A percentile compares a stretch with the other conserved stretches of the same genome.
phyloP scores from a whole-genome alignment of 2,113 vertebrate species.

The Hyperopisus bebe region DNA sequence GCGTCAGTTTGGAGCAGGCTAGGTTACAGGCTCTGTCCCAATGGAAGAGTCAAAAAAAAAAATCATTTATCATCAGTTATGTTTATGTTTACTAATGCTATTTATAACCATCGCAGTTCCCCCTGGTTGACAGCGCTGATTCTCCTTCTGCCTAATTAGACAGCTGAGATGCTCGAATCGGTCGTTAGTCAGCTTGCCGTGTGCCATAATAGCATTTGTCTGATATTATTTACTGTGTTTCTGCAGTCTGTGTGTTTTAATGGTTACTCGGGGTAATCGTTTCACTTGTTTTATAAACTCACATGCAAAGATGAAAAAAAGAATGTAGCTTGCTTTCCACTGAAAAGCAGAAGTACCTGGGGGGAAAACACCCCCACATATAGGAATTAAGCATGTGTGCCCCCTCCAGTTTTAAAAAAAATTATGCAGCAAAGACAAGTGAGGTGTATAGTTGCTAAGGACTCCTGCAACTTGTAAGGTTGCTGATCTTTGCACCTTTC shows the following conservation, averaged over 20 bases:
- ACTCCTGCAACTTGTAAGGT: background rate
- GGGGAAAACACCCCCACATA: background rate
- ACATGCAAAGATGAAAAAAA: background rate
- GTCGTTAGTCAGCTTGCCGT: slow-evolving; percentile 8
- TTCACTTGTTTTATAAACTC: background rate
- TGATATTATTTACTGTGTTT: slow-evolving; percentile 1
- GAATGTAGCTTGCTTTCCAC: background rate
- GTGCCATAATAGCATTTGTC: slow-evolving; percentile 23
- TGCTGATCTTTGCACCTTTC: background rate
- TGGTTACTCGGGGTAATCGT: background rate
- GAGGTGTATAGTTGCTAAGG: background rate
- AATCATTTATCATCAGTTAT: slow-evolving; percentile 40
- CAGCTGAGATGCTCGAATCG: slow-evolving; percentile 31
- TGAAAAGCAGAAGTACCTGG: background rate
- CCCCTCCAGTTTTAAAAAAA: background rate
- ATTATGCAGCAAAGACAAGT: background rate
- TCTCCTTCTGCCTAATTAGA: slow-evolving; percentile 38
- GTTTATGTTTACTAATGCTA: slow-evolving; percentile 26
- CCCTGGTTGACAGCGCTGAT: slow-evolving; percentile 27
- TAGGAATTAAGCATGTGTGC: background rate
- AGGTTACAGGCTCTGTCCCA: slow-evolving; percentile 44
- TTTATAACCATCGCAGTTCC: slow-evolving; percentile 40
- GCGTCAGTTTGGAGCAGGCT: slow-evolving; percentile 26
- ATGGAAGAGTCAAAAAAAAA: slow-evolving; percentile 37
- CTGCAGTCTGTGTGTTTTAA: background rate